Conservation (phyloP, 2,113 vertebrate genomes). For the Vicugna pacos region DNA sequence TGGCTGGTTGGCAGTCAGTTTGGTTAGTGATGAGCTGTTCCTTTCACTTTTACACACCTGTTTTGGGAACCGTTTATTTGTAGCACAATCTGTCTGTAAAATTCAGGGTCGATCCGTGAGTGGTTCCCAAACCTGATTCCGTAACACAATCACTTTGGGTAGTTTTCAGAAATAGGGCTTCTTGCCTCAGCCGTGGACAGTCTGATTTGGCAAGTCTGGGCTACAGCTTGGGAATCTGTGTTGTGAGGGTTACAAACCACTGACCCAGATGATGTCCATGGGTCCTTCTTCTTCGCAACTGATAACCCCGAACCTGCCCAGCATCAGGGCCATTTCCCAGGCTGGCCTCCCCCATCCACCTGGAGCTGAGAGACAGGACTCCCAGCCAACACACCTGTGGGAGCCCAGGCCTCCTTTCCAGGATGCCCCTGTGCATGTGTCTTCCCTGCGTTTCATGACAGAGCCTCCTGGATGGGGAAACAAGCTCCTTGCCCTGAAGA, state of each 20-base stretch:
- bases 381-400: background rate
- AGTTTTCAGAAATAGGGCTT: background rate
- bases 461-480: background rate
- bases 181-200: background rate
- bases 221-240: background rate
- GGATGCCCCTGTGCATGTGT: background rate
- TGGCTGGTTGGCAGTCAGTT: rapidly evolving
- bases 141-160: background rate
- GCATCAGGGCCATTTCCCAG: rapidly evolving
- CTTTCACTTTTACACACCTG: background rate
- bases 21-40: background rate
- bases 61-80: background rate
- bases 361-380: background rate
- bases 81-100: background rate
- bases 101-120: background rate
- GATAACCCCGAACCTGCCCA: background rate
- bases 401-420: background rate
- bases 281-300: background rate
- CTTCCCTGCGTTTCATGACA: background rate
- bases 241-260: background rate
- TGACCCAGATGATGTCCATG: background rate
- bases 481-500: background rate
- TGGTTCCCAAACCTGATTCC: background rate
- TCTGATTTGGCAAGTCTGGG: background rate
- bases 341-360: background rate